Base-by-base conservation (phyloP, 2,797 vertebrate species). In the Salmo trutta region DNA sequence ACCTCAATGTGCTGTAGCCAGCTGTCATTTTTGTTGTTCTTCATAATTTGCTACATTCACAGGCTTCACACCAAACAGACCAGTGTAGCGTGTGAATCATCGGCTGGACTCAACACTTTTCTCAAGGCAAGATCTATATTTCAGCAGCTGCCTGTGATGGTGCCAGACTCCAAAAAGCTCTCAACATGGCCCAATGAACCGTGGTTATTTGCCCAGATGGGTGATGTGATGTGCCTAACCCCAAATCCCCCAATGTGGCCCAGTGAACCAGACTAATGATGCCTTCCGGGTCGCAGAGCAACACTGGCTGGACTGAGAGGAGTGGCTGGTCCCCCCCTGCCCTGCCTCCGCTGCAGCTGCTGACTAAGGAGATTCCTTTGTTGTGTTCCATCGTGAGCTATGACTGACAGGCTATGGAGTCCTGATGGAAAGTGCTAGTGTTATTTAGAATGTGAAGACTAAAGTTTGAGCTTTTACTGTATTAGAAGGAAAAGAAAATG, bases 51-150 rank as follows among this genome's bases (percentile, higher is more conserved):
- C 81, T 72, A 74, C 76, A 75, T 73, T 78, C 71, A 67, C 71
- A 78, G 71, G 59, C 70, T 74, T 66, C 76, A 75, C 76, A 79
- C 76, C 68, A 64, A 73, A 73, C 79, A 59, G 73, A 65, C 56
- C 56, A 77, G 82, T 78, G 83, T 86, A 85, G 81, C 74, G 76
- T 71, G 77, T 79, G 79, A 87, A 82, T 88, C 88, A 87, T 85
- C 81, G 75, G 21, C 81, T 31, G 81, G 88, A 88, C 72, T 81
- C 86, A 91, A 91, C 87, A 80, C 75, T 76, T 79, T 80, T 88
- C 88, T 87, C 79, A 88, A 87, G 82, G 87, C 84, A 65, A 81
- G 75, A 78, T 89, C 82, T 85, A 88, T 81, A 88, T 90, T 88
- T 87, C 82, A 87, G 82, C 86, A 87, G 84, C 84, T 59, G 81